Evolutionary conservation across 2,888 invertebrate species (phyloP), one percentile per base, ranked within the genome.

Genomic region (Parnassius orleans): DNA sequence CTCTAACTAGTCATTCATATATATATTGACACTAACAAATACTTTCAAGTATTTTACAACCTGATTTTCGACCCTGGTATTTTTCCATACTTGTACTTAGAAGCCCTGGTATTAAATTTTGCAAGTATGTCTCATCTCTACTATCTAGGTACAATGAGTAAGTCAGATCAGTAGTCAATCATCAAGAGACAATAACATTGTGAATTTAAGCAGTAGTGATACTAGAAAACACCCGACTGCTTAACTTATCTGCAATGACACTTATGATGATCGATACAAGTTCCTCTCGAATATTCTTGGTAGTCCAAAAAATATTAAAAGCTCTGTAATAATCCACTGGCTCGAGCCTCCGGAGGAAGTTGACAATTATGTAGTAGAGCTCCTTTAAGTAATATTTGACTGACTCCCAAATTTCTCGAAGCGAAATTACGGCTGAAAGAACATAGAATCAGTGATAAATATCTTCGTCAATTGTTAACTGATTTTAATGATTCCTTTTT

Each of bases 241-340:
- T 81, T 2, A 90, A 70, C 65, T 86, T 87, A 9, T 80, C 65
- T 0, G 81, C 77, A 0, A 90, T 77, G 59, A 90, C 86, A 44
- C 87, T 83, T 0, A 90, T n/a, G 19, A 90, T 83, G 0, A 79
- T 81, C 11, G 79, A 42, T 0, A 84, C 86, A 3, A 90, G 76
- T 61, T 87, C 85, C 0, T 78, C 66, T 1, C 81, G 69, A 33
- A 77, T 33, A 7, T 1, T 33, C 33, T 7, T 86, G 1, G 69
- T 56, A 0, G 76, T 65, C 54, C 83, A 82, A 0, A 78, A 72
- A 11, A 89, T 72, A 10, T 83, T 74, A 12, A 81, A 71, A 0
- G 85, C 90, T 2, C 72, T 66, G 1, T 74, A 67, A 14, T 80
- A 86, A 72, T 90, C 87, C 0, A 68, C 64, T 0, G 83, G 68